Percentiles rank a stretch among this genome's conserved stretches.
Conservation (phyloP, 2,113 vertebrate genomes). For the Peromyscus californicus region DNA sequence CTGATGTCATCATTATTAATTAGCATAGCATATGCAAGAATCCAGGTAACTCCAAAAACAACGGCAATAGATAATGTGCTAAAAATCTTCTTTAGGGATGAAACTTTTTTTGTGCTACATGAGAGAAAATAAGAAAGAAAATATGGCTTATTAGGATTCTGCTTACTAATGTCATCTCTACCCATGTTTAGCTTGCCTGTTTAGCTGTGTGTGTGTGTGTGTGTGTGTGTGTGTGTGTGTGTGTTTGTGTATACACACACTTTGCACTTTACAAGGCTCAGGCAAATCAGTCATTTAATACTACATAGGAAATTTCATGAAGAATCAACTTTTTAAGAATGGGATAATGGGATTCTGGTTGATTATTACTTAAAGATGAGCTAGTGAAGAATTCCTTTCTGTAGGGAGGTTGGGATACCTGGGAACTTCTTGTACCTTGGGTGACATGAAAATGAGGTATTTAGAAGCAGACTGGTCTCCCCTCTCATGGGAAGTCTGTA, state of each 20-base stretch:
- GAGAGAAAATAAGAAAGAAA: constrained; percentile 53
- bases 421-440: not conserved
- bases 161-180: not conserved
- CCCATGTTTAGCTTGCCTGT: not conserved
- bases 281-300: constrained; percentile 35
- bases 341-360: constrained; percentile 39
- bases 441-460: not conserved
- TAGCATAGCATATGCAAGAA: constrained; percentile 85
- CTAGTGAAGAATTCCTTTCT: not conserved
- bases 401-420: not conserved
- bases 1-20: constrained; percentile 53
- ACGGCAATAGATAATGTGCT: constrained; percentile 82
- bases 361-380: not conserved
- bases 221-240: no score
- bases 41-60: constrained; percentile 87
- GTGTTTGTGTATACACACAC: no score
- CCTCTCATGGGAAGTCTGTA: not conserved
- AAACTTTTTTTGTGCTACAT: constrained; percentile 84
- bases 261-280: not conserved
- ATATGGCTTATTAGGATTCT: not conserved
- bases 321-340: constrained; percentile 9
- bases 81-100: constrained; percentile 82
- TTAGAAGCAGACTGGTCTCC: not conserved
- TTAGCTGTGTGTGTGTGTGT: not conserved
- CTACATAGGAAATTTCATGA: not conserved